A percentile compares a stretch with the other conserved stretches of the same genome.
These are phyloP conservation scores for Melipona bicolor DNA, from an alignment of 2,888 invertebrate species.

Conservation along the genomic window DNA sequence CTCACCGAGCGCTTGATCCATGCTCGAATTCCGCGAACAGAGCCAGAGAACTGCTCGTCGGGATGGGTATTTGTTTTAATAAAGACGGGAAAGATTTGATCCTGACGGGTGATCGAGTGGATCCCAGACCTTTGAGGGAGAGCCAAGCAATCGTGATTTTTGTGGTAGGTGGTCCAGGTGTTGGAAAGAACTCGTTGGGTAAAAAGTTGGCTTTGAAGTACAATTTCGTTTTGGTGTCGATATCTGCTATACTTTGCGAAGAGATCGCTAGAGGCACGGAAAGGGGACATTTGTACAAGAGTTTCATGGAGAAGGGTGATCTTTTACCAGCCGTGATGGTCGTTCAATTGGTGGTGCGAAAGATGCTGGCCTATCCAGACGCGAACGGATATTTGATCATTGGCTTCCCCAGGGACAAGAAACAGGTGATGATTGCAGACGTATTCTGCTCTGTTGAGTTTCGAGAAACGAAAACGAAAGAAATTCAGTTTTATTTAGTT, in stretches of 20 bases:
- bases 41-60: neutral
- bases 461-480: neutral
- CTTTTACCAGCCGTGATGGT: slow-evolving; percentile 67
- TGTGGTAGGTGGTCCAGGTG: slow-evolving; percentile 70
- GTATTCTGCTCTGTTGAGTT: neutral
- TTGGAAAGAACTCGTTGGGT: slow-evolving; percentile 65
- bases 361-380: slow-evolving; percentile 63
- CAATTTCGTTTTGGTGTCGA: slow-evolving; percentile 57
- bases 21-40: neutral
- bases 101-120: neutral
- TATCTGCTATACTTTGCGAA: slow-evolving; percentile 62
- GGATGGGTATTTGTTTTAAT: slow-evolving; percentile 38
- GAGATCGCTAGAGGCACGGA: slow-evolving; percentile 57
- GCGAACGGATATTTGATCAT: slow-evolving; percentile 70
- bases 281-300: slow-evolving; percentile 56
- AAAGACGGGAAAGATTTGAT: neutral
- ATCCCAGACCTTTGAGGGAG: slow-evolving; percentile 17
- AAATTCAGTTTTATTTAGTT: neutral
- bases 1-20: slow-evolving; percentile 15
- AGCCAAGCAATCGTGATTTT: slow-evolving; percentile 66
- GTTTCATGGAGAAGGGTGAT: slow-evolving; percentile 65
- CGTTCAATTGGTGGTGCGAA: slow-evolving; percentile 62
- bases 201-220: slow-evolving; percentile 66
- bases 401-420: slow-evolving; percentile 70
- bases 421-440: slow-evolving; percentile 58